Evolutionary conservation across 1,140 invertebrate genomes (phyloP), one percentile per base, ranked within the genome.

Genomic region (Oedothorax gibbosus): DNA sequence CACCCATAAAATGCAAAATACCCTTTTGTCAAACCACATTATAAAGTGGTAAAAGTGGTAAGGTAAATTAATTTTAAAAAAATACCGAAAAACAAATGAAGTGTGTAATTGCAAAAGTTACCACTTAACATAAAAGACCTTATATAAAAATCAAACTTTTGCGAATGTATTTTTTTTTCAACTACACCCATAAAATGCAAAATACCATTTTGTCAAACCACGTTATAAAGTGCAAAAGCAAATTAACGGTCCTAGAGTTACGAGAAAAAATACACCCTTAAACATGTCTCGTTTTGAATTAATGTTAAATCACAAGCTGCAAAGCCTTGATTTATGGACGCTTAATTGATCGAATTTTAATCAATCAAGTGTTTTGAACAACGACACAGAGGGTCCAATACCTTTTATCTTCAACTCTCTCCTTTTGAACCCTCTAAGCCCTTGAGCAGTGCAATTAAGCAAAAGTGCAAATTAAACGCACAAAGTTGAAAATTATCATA

Each of bases 271-370:
- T 71, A 50, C 51, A 15, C n/a, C 11, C n/a, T 62, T 21, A 81
- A 71, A 71, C 35, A 71, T 21, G 66, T 18, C 65, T 82, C 80
- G 57, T 82, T 82, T 82, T 82, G 80, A 82, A 82, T 73, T 82
- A 73, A 82, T 82, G 80, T 73, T 82, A 73, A 73, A 73, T 72
- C 69, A 73, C 69, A 82, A 71, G 14, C 60, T 50, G n/a, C 21
- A 35, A 5, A 64, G 56, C 56, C 57, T 73, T 82, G 80, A 82
- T 82, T 82, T 82, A 82, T 82, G 80, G 80, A 65, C 12, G 49
- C 57, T 82, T 82, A 82, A 82, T 82, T 82, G 80, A 82, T 82
- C 80, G 80, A 54, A 64, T 73, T 68, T 82, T 82, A 82, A 82
- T 82, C 80, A 82, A 82, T 82, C 80, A 82, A 72, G 69, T n/a